A percentile compares a stretch with the other conserved stretches of the same genome.
Evolutionary conservation across 2,113 vertebrate species (phyloP).

Genomic region (Guaruba guarouba): DNA sequence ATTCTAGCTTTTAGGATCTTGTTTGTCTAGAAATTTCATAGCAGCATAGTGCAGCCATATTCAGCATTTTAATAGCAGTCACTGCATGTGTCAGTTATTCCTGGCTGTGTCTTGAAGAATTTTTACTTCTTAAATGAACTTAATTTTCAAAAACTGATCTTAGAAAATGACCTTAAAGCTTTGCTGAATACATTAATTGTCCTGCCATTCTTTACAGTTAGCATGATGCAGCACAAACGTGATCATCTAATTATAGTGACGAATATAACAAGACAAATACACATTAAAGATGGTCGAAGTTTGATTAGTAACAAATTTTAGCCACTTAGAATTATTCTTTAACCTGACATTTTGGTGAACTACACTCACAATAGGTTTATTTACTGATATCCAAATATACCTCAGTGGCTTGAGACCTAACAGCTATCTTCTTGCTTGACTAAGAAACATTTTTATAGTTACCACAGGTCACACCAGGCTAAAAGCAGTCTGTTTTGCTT

Average conservation of each 20-base stretch:
- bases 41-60: background rate
- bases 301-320: background rate
- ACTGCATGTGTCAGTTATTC: background rate
- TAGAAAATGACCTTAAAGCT: background rate
- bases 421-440: constrained; percentile 14
- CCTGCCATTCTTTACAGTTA: background rate
- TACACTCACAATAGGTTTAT: constrained; percentile 13
- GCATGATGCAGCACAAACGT: background rate
- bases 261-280: background rate
- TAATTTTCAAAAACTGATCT: background rate
- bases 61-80: background rate
- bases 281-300: background rate
- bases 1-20: background rate
- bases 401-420: background rate
- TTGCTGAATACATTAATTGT: background rate
- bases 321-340: background rate
- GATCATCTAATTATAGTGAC: background rate
- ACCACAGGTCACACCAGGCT: background rate
- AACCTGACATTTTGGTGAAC: constrained; percentile 3
- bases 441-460: constrained; percentile 29
- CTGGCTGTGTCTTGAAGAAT: background rate
- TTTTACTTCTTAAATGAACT: background rate
- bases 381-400: constrained; percentile 10
- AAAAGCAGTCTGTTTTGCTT: background rate
- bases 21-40: background rate